Evolutionary conservation across 2,797 vertebrate species (phyloP).

Genomic region (Lophura swinhoii): DNA sequence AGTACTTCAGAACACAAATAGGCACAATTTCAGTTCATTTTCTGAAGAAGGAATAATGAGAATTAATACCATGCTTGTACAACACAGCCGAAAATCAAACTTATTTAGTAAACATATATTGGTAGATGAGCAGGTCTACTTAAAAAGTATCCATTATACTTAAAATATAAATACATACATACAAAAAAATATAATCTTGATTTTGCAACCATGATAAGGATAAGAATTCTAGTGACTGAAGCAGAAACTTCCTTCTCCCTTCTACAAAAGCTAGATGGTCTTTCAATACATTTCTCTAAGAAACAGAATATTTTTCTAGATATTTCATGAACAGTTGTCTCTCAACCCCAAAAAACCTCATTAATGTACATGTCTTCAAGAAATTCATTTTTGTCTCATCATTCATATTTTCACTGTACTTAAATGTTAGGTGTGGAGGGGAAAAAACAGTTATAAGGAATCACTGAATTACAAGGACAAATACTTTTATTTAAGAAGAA

Average conservation of each 20-base stretch:
- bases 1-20: not conserved
- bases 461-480: not conserved
- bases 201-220: not conserved
- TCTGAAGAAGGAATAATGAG: not conserved
- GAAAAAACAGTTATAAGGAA: not conserved
- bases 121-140: not conserved
- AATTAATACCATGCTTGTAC: not conserved
- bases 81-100: not conserved
- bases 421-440: not conserved
- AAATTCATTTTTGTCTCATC: not conserved
- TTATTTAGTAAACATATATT: not conserved
- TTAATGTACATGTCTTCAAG: not conserved
- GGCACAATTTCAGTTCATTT: not conserved
- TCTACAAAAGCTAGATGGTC: not conserved
- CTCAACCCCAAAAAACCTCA: not conserved
- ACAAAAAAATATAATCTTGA: not conserved
- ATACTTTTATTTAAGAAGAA: not conserved
- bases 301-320: not conserved
- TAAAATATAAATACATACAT: not conserved
- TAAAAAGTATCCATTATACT: not conserved
- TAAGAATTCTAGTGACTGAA: not conserved
- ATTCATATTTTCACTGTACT: not conserved
- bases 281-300: not conserved
- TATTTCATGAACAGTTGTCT: not conserved
- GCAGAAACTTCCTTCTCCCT: not conserved